Conservation (phyloP, 2,113 vertebrate genomes). For the Ceuthmochares aereus region DNA sequence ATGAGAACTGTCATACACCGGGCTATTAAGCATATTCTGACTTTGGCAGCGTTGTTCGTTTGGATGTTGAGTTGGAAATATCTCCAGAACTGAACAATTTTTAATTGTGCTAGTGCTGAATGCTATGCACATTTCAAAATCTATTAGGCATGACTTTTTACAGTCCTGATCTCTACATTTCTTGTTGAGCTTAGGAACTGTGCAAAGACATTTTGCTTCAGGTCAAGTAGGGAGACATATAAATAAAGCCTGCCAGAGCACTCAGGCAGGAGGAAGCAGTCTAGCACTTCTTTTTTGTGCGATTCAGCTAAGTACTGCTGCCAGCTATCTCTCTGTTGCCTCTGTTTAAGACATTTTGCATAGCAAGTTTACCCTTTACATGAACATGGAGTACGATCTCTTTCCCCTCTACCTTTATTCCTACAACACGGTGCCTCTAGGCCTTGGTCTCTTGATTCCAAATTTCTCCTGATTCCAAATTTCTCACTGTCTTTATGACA, state of each 20-base stretch:
- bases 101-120: not conserved
- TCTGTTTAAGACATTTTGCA: not conserved
- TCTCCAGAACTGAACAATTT: not conserved
- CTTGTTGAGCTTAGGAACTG: not conserved
- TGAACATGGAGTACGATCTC: not conserved
- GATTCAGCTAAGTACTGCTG: not conserved
- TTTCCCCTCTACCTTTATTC: not conserved
- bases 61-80: not conserved
- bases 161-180: not conserved
- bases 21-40: not conserved
- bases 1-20: not conserved
- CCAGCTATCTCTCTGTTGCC: not conserved
- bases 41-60: not conserved
- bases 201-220: not conserved
- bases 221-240: not conserved
- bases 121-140: not conserved
- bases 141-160: not conserved
- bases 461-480: not conserved
- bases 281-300: not conserved
- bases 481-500: not conserved
- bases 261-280: not conserved
- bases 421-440: not conserved
- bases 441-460: not conserved
- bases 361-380: not conserved
- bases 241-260: conserved; percentile 3